Evolutionary conservation across 2,113 vertebrate genomes (phyloP).

Genomic region (Tachycineta bicolor): DNA sequence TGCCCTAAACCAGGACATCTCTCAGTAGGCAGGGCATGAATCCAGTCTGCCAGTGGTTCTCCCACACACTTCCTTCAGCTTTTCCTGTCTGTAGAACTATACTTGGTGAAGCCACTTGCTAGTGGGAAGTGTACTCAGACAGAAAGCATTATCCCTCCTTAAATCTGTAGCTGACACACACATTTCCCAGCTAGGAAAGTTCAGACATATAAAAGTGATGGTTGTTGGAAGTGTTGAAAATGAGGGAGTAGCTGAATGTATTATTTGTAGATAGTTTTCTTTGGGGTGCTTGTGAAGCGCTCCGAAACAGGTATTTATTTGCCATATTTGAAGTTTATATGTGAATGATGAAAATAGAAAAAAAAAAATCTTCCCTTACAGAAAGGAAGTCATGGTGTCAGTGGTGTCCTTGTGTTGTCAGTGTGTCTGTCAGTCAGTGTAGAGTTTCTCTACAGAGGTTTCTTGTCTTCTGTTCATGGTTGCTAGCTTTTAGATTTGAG

Average conservation of each 20-base stretch:
- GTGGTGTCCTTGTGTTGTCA: background rate
- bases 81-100: background rate
- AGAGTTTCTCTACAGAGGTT: background rate
- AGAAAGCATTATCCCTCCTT: background rate
- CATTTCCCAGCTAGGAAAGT: background rate
- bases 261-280: slow-evolving; percentile 39
- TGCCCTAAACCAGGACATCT: background rate
- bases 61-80: background rate
- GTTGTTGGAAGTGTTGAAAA: background rate
- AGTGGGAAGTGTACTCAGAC: background rate
- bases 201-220: background rate
- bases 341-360: background rate
- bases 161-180: background rate
- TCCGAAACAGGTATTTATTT: slow-evolving; percentile 19
- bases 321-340: background rate
- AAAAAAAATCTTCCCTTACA: background rate
- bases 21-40: background rate
- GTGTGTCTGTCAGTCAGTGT: background rate
- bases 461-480: background rate
- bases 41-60: background rate
- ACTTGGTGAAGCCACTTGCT: background rate
- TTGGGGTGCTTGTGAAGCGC: background rate
- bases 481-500: background rate
- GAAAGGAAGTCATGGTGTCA: background rate
- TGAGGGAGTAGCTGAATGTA: background rate